Evolutionary conservation across 2,888 invertebrate species (phyloP), one percentile per base, ranked within the genome.

Genomic region (Perithous albicinctus): DNA sequence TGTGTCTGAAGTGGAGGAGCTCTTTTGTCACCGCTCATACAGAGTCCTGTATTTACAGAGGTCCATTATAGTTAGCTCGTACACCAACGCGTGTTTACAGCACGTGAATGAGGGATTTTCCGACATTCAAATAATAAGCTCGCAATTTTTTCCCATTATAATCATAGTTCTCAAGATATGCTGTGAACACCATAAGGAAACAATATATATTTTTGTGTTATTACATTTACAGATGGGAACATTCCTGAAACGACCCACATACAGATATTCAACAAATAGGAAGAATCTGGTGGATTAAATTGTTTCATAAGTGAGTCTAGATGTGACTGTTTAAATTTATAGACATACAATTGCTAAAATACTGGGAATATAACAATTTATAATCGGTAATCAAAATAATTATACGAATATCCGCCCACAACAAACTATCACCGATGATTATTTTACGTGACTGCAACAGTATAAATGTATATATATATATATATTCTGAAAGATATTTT

Each of bases 21-120:
- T 54, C 69, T 74, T 74, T 74, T 74, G 69, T 69, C 74, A 32
- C 15, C 41, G 51, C 26, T 79, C 64, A 46, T 10, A 43, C 63
- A 51, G 32, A 38, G 41, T 38, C 51, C 67, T 35, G 48, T 54
- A 73, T 74, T 67, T 48, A 63, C 35, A 51, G 64, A 35, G 74
- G n/a, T 70, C 29, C 48, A 23, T 59, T 29, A 54, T 46, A 48
- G 43, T 43, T 12, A 12, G 51, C 35, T n/a, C 10, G 48, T 48
- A 18, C 23, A 61, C 23, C 76, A 23, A 23, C 48, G 48, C 59
- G 46, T 26, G 32, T 54, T 54, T 59, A 59, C 23, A 12, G 35
- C 59, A 75, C 59, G 66, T 46, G 48, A 43, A 43, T 64, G 6
- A 56, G 23, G 20, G n/a, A 43, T n/a, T 46, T 61, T 48, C 7